Evolutionary conservation across 2,113 vertebrate species (phyloP).

Genomic region (Oriolus oriolus): DNA sequence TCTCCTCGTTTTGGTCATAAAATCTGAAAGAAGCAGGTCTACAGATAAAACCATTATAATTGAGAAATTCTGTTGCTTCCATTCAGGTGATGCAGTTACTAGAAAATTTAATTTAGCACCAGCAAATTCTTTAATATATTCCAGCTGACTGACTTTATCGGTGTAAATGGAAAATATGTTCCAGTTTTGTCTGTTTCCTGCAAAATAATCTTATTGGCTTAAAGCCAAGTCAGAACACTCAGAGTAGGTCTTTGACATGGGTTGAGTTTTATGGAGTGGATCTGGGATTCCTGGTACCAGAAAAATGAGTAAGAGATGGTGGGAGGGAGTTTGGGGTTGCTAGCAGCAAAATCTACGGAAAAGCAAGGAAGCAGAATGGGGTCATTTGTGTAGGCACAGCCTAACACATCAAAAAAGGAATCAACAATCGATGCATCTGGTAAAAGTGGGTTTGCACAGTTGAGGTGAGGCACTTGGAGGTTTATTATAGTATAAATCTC

Average conservation of each 20-base stretch:
- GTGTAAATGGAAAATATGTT: constrained; percentile 42
- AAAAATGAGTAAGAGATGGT: not conserved
- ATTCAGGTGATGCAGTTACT: constrained; percentile 55
- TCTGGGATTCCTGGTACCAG: not conserved
- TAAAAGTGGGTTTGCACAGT: not conserved
- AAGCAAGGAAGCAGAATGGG: not conserved
- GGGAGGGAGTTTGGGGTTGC: not conserved
- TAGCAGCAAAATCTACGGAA: not conserved
- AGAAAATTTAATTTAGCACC: constrained; percentile 65
- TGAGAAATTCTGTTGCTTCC: constrained; percentile 20
- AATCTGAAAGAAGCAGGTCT: not conserved
- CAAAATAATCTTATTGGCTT: not conserved
- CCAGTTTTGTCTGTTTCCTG: not conserved
- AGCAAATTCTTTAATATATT: constrained; percentile 60
- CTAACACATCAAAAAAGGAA: not conserved
- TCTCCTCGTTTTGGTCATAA: not conserved
- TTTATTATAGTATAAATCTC: not conserved
- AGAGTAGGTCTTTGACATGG: not conserved
- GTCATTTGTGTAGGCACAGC: not conserved
- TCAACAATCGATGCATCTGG: accelerated
- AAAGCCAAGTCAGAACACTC: not conserved
- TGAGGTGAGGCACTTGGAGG: not conserved
- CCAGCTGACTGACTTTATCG: constrained; percentile 44
- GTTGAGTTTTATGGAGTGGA: not conserved
- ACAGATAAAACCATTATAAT: not conserved